Conservation (phyloP, 2,888 invertebrate species). For the Thecocarcelia acutangulata region DNA sequence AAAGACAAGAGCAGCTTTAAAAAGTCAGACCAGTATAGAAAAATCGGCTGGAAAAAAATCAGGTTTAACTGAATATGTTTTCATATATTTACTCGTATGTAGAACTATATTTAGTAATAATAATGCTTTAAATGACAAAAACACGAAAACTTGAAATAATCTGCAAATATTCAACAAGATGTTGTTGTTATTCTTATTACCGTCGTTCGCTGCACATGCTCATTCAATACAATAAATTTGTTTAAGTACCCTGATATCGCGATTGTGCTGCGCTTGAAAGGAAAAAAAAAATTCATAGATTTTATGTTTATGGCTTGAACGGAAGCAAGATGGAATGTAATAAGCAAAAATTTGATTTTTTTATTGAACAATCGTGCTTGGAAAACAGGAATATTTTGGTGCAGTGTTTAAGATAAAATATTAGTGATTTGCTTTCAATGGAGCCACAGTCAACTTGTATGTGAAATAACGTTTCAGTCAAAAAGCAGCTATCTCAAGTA, state of each 20-base stretch:
- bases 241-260: slow-evolving; percentile 56
- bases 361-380: slow-evolving; percentile 57
- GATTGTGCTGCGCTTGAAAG: slow-evolving; percentile 21
- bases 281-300: neutral
- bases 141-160: slow-evolving; percentile 63
- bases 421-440: neutral
- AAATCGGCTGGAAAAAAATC: slow-evolving; percentile 5
- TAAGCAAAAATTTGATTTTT: slow-evolving; percentile 38
- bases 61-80: slow-evolving; percentile 17
- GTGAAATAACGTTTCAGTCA: neutral
- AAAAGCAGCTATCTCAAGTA: no score
- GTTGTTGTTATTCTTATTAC: slow-evolving; percentile 20
- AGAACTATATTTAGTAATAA: slow-evolving; percentile 55
- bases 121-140: slow-evolving; percentile 63
- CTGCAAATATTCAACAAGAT: slow-evolving; percentile 21
- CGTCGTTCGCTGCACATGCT: slow-evolving; percentile 54
- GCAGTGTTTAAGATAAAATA: neutral
- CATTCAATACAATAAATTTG: slow-evolving; percentile 62
- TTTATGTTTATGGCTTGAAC: slow-evolving; percentile 48
- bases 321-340: slow-evolving; percentile 56
- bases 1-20: slow-evolving; percentile 59
- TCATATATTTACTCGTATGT: no score
- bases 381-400: slow-evolving; percentile 31
- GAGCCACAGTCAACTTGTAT: no score
- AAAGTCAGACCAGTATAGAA: neutral